These are phyloP conservation scores for Regulus satrapa DNA, from an alignment of 2,113 vertebrate genomes.

Conservation along the genomic window DNA sequence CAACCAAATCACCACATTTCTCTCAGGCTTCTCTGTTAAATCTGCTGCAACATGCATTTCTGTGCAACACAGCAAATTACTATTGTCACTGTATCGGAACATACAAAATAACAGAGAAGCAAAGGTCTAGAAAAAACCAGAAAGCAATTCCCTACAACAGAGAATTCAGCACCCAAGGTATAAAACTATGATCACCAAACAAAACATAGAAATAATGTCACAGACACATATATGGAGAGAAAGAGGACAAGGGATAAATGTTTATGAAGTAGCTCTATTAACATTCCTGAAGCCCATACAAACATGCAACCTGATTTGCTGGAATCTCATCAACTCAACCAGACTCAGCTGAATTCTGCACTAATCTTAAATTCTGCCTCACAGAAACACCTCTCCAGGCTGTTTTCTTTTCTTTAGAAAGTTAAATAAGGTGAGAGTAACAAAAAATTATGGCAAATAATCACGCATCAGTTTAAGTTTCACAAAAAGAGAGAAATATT, in stretches of 20 bases:
- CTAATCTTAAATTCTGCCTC: background rate
- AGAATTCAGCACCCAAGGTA: background rate
- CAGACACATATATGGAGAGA: background rate
- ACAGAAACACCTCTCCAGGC: background rate
- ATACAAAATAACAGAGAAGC: background rate
- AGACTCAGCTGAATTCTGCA: background rate
- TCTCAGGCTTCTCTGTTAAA: background rate
- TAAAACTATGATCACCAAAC: background rate
- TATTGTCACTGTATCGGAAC: background rate
- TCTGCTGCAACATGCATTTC: background rate
- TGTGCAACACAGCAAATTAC: background rate
- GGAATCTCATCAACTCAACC: background rate
- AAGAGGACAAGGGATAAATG: background rate
- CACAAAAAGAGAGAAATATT: background rate
- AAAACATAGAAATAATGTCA: background rate
- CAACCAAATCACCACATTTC: background rate
- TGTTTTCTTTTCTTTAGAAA: background rate
- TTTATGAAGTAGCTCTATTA: background rate
- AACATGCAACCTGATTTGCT: background rate
- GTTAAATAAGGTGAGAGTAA: background rate
- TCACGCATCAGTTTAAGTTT: fast-evolving
- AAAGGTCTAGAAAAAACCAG: background rate
- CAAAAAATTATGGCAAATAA: background rate
- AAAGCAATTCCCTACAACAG: background rate
- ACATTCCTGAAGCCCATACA: background rate